These are phyloP conservation scores for Drepana falcataria DNA, from an alignment of 2,888 invertebrate genomes.

Conservation along the genomic window DNA sequence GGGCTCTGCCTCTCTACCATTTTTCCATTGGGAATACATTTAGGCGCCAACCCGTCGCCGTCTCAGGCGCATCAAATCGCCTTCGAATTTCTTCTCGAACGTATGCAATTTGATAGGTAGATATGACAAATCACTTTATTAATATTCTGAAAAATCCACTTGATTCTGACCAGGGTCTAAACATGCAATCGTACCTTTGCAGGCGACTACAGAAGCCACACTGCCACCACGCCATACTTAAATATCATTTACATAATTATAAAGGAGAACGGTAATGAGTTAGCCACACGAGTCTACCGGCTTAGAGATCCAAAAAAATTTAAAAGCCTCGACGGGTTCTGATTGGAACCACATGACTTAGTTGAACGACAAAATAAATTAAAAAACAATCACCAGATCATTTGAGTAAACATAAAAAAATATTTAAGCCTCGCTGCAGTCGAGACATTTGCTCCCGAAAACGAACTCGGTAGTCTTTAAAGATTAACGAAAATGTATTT, in stretches of 20 bases:
- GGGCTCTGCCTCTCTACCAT: too few species aligned
- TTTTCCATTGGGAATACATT: too few species aligned
- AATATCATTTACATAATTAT: background rate
- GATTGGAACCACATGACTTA: constrained; percentile 77
- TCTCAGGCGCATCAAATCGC: too few species aligned
- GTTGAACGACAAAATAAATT: constrained; percentile 70
- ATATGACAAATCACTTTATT: too few species aligned
- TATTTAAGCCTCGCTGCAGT: constrained; percentile 57
- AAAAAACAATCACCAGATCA: constrained; percentile 77
- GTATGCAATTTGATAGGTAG: too few species aligned
- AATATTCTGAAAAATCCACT: too few species aligned
- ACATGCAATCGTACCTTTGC: too few species aligned
- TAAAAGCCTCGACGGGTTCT: constrained; percentile 56
- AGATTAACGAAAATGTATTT: constrained; percentile 20
- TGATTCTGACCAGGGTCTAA: too few species aligned
- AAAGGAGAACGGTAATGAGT: background rate
- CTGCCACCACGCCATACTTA: too few species aligned
- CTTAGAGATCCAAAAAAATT: constrained; percentile 50
- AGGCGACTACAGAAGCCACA: too few species aligned
- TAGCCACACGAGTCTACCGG: background rate
- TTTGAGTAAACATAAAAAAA: constrained; percentile 74
- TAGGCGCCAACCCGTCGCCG: too few species aligned
- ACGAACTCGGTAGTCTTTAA: constrained; percentile 38
- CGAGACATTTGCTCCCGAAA: constrained; percentile 68
- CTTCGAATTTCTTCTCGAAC: too few species aligned